Evolutionary conservation across 2,113 vertebrate species (phyloP).

Genomic region (Lophius piscatorius): DNA sequence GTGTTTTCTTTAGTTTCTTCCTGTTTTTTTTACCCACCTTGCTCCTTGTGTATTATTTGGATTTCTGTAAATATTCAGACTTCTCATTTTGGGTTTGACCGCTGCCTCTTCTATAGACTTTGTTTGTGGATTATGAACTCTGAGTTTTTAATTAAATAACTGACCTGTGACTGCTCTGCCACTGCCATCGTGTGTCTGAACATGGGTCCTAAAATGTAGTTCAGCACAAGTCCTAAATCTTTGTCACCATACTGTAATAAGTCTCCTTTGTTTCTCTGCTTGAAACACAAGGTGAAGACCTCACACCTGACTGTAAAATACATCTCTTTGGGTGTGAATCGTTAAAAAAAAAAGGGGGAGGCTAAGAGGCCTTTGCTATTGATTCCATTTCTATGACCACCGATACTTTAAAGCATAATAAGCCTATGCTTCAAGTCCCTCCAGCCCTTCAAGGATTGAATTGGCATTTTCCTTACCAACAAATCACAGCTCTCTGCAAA

Average conservation of each 20-base stretch:
- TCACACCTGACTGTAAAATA: constrained; percentile 66
- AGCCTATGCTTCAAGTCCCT: constrained; percentile 73
- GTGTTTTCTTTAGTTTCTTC: too few species aligned
- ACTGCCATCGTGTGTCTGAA: too few species aligned
- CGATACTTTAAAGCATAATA: constrained; percentile 80
- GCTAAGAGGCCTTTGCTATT: constrained; percentile 57
- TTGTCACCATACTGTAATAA: constrained; percentile 20
- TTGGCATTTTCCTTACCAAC: constrained; percentile 75
- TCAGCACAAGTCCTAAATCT: too few species aligned
- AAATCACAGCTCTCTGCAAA: constrained; percentile 73
- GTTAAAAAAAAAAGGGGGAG: constrained; percentile 18
- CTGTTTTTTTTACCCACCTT: too few species aligned
- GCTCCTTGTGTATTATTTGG: too few species aligned
- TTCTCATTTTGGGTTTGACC: too few species aligned
- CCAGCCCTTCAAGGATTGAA: constrained; percentile 68
- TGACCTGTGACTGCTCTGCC: too few species aligned
- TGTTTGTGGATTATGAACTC: too few species aligned
- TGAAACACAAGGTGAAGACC: constrained; percentile 62
- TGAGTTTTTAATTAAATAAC: too few species aligned
- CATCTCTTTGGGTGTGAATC: constrained; percentile 57
- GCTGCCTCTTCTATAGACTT: too few species aligned
- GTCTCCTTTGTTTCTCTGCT: constrained; percentile 25
- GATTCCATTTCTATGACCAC: constrained; percentile 79
- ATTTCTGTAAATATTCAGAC: too few species aligned
- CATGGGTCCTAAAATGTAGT: too few species aligned